Evolutionary conservation across 2,113 vertebrate genomes (phyloP), one percentile per base, ranked within the genome.

Genomic region (Lonchura striata): DNA sequence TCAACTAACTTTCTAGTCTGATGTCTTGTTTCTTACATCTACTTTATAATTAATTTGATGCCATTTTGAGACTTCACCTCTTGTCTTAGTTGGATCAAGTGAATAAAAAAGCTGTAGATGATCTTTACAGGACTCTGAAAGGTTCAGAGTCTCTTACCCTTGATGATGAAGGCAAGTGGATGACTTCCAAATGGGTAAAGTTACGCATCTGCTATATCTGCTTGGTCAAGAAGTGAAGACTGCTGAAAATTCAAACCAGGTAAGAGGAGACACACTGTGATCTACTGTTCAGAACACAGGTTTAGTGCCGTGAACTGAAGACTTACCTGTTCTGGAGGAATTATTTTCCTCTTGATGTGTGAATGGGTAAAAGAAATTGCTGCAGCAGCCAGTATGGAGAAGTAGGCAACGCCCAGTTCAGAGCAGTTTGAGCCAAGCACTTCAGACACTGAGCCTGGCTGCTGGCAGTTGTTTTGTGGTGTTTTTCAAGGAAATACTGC

Each of bases 141-240:
- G 95, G 97, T 61, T 98, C 98, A 2, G 94, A 98, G 91, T 98
- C 97, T 86, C 98, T 98, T 78, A 96, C 97, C 79, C 94, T 94
- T 23, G 98, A 98, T 86, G 90, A 95, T 31, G 70, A 97, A 64
- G 97, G 98, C 96, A 94, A 96, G 88, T 65, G 70, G 22, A 17
- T 53, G 47, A 83, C 41, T 91, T 83, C 54, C 19, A 37, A 6
- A 68, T 42, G 47, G 35, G 23, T 76, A 1, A 71, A 84, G 20
- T 53, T 52, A 17, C 0, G 3, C 8, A 39, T 76, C n/a, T 89
- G 60, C 65, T 46, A 20, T 18, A 21, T 70, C 52, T 41, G 37
- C 35, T 82, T 3, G 0, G 25, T 57, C 25, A 66, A 46, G 52
- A 50, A 54, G 30, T 8, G 20, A 24, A 11, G 42, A 59, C 69